Evolutionary conservation across 2,797 vertebrate genomes (phyloP).

Genomic region (Acipenser transmontanus): DNA sequence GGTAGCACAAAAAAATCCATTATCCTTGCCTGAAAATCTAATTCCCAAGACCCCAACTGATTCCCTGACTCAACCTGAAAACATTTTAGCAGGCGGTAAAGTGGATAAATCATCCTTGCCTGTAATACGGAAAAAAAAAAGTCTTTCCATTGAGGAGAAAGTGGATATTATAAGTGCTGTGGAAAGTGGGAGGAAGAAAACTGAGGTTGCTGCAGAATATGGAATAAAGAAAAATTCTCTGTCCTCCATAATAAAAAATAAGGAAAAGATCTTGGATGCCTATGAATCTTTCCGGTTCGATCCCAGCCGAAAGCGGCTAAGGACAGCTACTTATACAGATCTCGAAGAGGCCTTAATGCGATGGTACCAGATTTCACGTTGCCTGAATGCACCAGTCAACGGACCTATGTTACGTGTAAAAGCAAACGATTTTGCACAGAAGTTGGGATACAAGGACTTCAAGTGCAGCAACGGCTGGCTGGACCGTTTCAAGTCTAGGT

Average conservation of each 20-base stretch:
- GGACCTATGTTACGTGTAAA: conserved; percentile 52
- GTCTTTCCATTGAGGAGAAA: conserved; percentile 56
- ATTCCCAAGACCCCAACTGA: background rate
- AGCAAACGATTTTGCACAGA: conserved; percentile 56
- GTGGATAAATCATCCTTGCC: conserved; percentile 13
- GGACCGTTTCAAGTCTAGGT: conserved; percentile 58
- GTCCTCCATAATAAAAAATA: conserved; percentile 60
- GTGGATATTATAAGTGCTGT: conserved; percentile 53
- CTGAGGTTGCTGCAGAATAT: conserved; percentile 51
- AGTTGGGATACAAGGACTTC: conserved; percentile 50
- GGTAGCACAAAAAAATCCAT: background rate
- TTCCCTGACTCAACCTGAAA: too few species aligned
- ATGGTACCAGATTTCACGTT: conserved; percentile 51
- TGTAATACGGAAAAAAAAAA: conserved; percentile 47
- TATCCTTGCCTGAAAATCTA: background rate
- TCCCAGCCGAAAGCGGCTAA: conserved; percentile 53
- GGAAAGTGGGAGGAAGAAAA: conserved; percentile 54
- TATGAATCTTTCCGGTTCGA: conserved; percentile 52
- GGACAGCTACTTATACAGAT: conserved; percentile 29
- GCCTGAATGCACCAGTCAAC: conserved; percentile 46
- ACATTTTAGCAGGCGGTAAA: conserved; percentile 27
- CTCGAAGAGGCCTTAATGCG: conserved; percentile 51
- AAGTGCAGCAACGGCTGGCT: conserved; percentile 62
- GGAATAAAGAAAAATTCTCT: conserved; percentile 61
- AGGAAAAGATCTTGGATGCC: conserved; percentile 60